These are phyloP conservation scores for Adelphocoris suturalis DNA, from an alignment of 2,888 invertebrate species.

Conservation along the genomic window DNA sequence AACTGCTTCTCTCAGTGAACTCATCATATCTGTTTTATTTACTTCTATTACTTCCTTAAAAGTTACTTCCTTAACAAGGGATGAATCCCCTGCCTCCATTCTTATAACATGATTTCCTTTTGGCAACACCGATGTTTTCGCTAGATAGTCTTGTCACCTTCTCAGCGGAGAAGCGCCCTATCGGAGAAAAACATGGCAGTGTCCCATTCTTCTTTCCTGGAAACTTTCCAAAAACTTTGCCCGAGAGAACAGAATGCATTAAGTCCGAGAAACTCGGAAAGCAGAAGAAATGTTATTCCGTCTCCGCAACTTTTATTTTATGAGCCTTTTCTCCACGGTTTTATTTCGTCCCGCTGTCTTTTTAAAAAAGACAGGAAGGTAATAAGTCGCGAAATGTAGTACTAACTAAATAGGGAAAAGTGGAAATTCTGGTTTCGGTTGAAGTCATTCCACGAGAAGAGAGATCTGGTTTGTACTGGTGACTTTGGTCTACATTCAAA, in stretches of 20 bases:
- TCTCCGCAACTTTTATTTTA: conserved; percentile 4
- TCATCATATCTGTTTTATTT: too few species aligned
- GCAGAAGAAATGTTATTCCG: conserved; percentile 3
- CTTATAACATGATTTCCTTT: too few species aligned
- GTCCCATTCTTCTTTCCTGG: conserved; percentile 5
- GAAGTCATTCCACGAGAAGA: neutral
- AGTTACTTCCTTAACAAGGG: too few species aligned
- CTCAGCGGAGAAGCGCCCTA: neutral
- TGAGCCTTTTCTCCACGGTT: neutral
- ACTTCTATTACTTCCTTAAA: too few species aligned
- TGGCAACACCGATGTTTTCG: neutral
- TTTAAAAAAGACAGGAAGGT: neutral
- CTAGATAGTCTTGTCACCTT: neutral
- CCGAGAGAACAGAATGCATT: neutral
- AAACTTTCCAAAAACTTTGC: conserved; percentile 12
- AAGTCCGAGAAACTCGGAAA: neutral
- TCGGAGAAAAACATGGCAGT: neutral
- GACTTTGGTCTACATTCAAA: too few species aligned
- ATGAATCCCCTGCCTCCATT: too few species aligned
- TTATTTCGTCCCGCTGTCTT: neutral
- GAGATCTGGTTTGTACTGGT: too few species aligned
- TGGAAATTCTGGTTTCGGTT: neutral
- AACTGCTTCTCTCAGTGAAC: too few species aligned
- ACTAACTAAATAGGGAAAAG: neutral
- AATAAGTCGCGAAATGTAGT: neutral